Percentiles rank a stretch among this genome's conserved stretches.
These are phyloP conservation scores for Myxocyprinus asiaticus DNA, from an alignment of 2,113 vertebrate species.

Conservation along the genomic window DNA sequence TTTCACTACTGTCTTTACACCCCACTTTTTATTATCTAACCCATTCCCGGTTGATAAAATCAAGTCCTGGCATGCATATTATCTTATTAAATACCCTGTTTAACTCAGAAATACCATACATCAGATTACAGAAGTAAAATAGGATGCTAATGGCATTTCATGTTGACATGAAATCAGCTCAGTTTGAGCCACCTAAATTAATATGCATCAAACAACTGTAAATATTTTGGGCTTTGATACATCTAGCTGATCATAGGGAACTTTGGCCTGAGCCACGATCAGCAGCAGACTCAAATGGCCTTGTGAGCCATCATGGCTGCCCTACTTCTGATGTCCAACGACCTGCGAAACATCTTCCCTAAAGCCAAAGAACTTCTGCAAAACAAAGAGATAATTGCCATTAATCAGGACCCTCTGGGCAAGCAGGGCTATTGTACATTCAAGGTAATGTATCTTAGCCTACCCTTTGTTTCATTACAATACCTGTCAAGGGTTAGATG, in stretches of 20 bases:
- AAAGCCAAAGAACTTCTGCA: slow-evolving; percentile 85
- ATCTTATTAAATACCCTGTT: too few relatives aligned
- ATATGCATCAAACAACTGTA: neutral
- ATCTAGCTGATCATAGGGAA: slow-evolving; percentile 90
- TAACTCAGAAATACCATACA: too few relatives aligned
- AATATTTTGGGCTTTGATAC: slow-evolving; percentile 34
- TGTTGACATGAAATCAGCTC: too few relatives aligned
- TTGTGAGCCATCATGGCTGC: slow-evolving; percentile 96
- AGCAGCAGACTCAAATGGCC: slow-evolving; percentile 93
- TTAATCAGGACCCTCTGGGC: slow-evolving; percentile 89
- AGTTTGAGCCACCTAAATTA: too few relatives aligned
- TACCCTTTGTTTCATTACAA: neutral
- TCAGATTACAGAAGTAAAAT: too few relatives aligned
- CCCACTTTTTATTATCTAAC: too few relatives aligned
- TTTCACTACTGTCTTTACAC: too few relatives aligned
- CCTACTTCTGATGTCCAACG: slow-evolving; percentile 94
- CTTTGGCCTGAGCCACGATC: slow-evolving; percentile 89
- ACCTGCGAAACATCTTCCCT: slow-evolving; percentile 83
- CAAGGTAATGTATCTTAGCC: slow-evolving; percentile 71
- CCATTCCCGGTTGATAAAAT: too few relatives aligned
- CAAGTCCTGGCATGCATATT: too few relatives aligned
- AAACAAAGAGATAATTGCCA: slow-evolving; percentile 83
- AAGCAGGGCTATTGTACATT: slow-evolving; percentile 80
- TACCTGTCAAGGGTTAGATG: neutral
- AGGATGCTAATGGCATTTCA: too few relatives aligned